Evolutionary conservation across 2,113 vertebrate species (phyloP).

Genomic region (Dromiciops gliroides): DNA sequence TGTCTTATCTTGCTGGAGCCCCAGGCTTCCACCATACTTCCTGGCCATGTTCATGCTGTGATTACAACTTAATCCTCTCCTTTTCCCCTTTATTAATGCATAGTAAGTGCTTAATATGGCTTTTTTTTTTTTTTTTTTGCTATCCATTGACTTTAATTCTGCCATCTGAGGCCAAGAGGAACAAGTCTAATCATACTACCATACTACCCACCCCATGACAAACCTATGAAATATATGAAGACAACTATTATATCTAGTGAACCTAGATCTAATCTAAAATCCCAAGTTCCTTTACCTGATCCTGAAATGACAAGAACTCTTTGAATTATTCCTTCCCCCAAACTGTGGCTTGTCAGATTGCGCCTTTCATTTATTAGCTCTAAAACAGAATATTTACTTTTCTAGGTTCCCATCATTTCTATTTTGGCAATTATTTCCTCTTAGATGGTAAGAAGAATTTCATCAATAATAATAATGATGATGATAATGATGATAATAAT

Average conservation of each 20-base stretch:
- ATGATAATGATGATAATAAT: background rate
- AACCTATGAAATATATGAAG: background rate
- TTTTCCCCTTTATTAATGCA: background rate
- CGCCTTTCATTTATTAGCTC: background rate
- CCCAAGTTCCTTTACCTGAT: background rate
- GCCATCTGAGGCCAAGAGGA: background rate
- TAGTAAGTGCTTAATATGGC: too few relatives aligned
- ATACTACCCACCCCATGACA: background rate
- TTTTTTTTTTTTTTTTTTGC: too few relatives aligned
- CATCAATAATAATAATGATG: too few relatives aligned
- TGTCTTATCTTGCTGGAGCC: background rate
- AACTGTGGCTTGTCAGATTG: background rate
- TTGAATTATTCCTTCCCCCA: background rate
- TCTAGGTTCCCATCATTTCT: background rate
- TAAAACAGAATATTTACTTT: background rate
- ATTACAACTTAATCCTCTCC: background rate
- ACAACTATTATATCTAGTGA: background rate
- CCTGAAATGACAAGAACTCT: background rate
- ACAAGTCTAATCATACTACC: background rate
- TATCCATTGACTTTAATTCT: background rate
- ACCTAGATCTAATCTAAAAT: background rate
- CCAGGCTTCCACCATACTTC: too few relatives aligned
- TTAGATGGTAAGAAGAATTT: background rate
- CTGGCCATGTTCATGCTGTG: background rate
- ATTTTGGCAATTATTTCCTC: background rate